Percentiles rank a stretch among this genome's conserved stretches.
Conservation (phyloP, 2,888 invertebrate species). For the Ceriagrion tenellum region DNA sequence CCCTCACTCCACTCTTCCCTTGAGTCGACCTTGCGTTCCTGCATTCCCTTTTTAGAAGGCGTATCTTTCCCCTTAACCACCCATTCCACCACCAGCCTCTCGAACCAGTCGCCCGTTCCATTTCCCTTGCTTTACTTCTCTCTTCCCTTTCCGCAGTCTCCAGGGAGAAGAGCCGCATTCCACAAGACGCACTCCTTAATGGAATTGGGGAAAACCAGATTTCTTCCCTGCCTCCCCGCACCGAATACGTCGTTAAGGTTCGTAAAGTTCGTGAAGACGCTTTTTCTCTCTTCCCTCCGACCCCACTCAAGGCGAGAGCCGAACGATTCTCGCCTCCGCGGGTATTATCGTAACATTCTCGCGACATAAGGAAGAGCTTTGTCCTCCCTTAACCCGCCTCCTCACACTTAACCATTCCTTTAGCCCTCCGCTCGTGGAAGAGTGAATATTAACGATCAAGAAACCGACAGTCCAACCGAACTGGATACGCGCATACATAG, state of each 20-base stretch:
- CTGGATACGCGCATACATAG: not conserved
- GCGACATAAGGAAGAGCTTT: not conserved
- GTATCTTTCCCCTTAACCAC: not conserved
- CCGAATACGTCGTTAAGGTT: not conserved
- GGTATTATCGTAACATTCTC: not conserved
- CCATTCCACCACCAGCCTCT: not conserved
- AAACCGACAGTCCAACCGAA: not conserved
- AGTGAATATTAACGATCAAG: not conserved
- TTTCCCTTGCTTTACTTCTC: too few species aligned
- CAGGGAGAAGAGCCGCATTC: not conserved
- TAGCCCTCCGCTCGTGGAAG: not conserved
- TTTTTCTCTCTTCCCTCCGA: not conserved
- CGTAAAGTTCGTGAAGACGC: not conserved
- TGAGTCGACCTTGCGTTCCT: not conserved
- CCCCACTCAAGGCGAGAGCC: not conserved
- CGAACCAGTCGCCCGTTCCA: not conserved
- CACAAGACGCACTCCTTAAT: constrained; percentile 52
- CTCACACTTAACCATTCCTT: not conserved
- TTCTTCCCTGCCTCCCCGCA: not conserved
- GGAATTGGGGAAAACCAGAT: constrained; percentile 59
- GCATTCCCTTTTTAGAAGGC: not conserved
- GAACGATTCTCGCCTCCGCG: not conserved
- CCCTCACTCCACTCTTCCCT: not conserved
- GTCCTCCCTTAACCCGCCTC: not conserved
- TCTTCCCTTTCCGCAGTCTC: not conserved